A percentile compares a stretch with the other conserved stretches of the same genome.
These are phyloP conservation scores for Tolmerus cingulatus DNA, from an alignment of 2,888 invertebrate species.

Conservation along the genomic window DNA sequence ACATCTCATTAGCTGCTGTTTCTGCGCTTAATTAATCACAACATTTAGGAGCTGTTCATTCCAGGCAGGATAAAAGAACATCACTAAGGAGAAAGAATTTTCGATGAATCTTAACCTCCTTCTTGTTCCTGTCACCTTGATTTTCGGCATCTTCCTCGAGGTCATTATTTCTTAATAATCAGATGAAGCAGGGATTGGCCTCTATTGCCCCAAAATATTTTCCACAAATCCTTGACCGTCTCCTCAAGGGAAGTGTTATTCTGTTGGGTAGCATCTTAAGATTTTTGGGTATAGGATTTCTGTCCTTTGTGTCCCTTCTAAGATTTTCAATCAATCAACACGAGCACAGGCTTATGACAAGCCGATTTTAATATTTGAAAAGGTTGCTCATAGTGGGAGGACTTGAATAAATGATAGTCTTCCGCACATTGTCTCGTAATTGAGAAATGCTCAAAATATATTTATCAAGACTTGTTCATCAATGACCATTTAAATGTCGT, in stretches of 20 bases:
- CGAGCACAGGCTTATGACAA: not conserved
- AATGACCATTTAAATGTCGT: not conserved
- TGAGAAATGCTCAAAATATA: not conserved
- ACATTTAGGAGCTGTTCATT: not conserved
- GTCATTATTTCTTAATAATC: not conserved
- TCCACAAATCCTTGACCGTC: not conserved
- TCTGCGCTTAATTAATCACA: not conserved
- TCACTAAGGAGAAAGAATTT: not conserved
- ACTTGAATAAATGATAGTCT: not conserved
- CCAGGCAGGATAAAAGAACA: not conserved
- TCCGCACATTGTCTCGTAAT: not conserved
- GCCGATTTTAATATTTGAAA: not conserved
- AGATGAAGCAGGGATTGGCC: not conserved
- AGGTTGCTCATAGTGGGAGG: not conserved
- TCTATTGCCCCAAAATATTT: not conserved
- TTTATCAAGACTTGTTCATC: not conserved
- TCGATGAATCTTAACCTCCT: not conserved
- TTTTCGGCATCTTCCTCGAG: not conserved
- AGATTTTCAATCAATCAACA: not conserved
- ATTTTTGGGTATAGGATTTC: not conserved
- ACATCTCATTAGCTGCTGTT: not conserved
- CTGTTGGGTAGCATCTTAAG: not conserved
- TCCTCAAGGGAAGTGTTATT: not conserved
- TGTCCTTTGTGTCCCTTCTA: not conserved
- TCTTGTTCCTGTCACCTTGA: not conserved